Evolutionary conservation across 2,113 vertebrate species (phyloP), one percentile per base, ranked within the genome.

Genomic region (Garra rufa): DNA sequence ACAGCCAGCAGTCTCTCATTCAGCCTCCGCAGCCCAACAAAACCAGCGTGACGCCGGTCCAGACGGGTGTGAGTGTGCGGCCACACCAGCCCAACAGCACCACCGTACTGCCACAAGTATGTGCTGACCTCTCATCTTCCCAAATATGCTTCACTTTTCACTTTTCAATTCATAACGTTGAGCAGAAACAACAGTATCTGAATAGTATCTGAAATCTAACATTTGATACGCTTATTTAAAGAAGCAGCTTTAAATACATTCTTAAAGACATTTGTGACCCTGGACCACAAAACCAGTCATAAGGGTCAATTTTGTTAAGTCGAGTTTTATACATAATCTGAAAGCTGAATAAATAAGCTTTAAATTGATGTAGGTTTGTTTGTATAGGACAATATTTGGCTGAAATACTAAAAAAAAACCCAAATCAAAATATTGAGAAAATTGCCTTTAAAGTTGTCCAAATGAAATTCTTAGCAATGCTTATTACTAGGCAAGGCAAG

Each of bases 51-150:
- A 92, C 86, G 83, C 92, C 81, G 91, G 93, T 88, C 91, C 94
- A 70, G 91, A 86, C 90, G 0, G 93, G 92, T 0, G 92, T 95
- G 89, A 89, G 93, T 89, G 92, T 96, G 87, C 92, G 94, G 83
- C 89, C 94, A 85, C 94, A 92, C 81, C 95, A 96, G 88, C 95
- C 95, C 55, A 96, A 96, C 94, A 95, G 94, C 90, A 88, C 92
- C 55, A 28, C 87, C 24, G 89, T 93, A 84, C 86, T 88, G 4
- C 89, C 91, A 83, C 92, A 92, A 15, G 91, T 88, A 10, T 88
- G 89, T 30, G 85, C 89, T 1, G 55, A 94, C 83, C 57, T 7
- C 76, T 44, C 38, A 8, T 24, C 69, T 1, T 71, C 69, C n/a
- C 38, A 13, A 24, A 44, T 44, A 34, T 19, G 63, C 7, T 67